A percentile compares a stretch with the other conserved stretches of the same genome.
Evolutionary conservation across 2,113 vertebrate genomes (phyloP).

Genomic region (Larimichthys crocea): DNA sequence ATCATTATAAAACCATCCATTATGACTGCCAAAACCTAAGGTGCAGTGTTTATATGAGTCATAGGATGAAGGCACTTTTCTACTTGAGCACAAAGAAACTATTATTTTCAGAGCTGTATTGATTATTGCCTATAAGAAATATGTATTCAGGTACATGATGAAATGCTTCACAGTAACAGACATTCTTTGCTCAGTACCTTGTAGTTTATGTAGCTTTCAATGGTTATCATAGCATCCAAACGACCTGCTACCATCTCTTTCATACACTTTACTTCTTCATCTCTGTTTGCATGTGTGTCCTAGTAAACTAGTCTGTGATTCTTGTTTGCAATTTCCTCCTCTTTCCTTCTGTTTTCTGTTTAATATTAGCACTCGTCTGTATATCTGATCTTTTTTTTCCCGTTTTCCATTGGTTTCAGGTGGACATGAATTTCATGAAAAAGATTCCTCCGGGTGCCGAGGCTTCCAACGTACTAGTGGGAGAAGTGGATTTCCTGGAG

Average conservation of each 20-base stretch:
- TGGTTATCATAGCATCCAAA: slow-evolving; percentile 7
- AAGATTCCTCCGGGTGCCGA: slow-evolving; percentile 96
- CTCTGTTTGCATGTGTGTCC: slow-evolving; percentile 6
- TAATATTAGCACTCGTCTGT: background rate
- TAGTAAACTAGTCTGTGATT: background rate
- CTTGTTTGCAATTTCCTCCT: background rate
- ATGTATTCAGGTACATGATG: slow-evolving; percentile 10
- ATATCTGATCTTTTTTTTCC: slow-evolving; percentile 4
- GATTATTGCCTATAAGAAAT: background rate
- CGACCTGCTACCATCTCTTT: slow-evolving; percentile 35
- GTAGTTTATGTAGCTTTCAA: slow-evolving; percentile 24
- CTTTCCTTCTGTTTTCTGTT: background rate
- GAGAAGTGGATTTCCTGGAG: slow-evolving; percentile 96
- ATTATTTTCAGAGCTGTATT: slow-evolving; percentile 38
- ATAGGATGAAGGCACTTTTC: slow-evolving; percentile 33
- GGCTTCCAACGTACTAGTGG: slow-evolving; percentile 95
- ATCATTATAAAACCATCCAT: slow-evolving; percentile 52
- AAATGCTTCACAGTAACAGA: slow-evolving; percentile 34
- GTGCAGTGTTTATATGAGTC: slow-evolving; percentile 61
- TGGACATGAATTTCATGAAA: slow-evolving; percentile 99
- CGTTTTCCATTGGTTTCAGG: slow-evolving; percentile 80
- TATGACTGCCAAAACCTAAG: slow-evolving; percentile 61
- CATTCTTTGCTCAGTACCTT: slow-evolving; percentile 74
- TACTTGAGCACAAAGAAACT: slow-evolving; percentile 7
- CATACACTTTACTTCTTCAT: slow-evolving; percentile 5